Percentiles rank a stretch among this genome's conserved stretches.
Evolutionary conservation across 1,140 invertebrate species (phyloP).

Genomic region (Sipha flava): DNA sequence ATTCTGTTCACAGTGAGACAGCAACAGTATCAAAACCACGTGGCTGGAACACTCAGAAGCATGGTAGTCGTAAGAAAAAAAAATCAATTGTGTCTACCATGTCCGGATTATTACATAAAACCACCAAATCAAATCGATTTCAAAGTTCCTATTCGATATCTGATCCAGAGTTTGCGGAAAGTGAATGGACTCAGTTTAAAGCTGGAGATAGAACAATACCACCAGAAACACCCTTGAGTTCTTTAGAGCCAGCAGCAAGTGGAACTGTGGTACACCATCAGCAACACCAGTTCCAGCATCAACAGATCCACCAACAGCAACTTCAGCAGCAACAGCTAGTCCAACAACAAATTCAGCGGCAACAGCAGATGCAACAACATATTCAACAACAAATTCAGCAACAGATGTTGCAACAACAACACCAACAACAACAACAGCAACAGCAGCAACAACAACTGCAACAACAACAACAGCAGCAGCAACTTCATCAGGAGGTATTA

Average conservation of each 20-base stretch:
- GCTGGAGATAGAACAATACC: not conserved
- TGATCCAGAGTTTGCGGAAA: constrained; percentile 25
- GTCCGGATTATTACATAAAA: constrained; percentile 69
- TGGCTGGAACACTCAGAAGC: constrained; percentile 42
- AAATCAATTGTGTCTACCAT: constrained; percentile 68
- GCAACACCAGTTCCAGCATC: too few species aligned
- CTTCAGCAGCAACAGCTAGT: too few species aligned
- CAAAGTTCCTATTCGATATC: constrained; percentile 29
- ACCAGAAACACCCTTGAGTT: not conserved
- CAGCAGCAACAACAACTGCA: constrained; percentile 31
- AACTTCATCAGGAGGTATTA: too few species aligned
- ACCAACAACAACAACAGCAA: constrained; percentile 39
- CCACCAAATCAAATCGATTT: constrained; percentile 38
- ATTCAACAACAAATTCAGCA: too few species aligned
- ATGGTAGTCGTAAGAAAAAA: constrained; percentile 53
- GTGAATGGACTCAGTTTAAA: not conserved
- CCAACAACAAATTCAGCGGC: too few species aligned
- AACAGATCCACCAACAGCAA: too few species aligned
- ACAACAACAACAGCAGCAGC: constrained; percentile 39
- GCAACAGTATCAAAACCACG: constrained; percentile 40
- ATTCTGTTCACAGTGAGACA: not conserved
- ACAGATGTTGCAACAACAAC: too few species aligned
- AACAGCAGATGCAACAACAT: too few species aligned
- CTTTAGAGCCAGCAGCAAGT: not conserved
- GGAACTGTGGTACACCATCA: not conserved